phyloP scores from a whole-genome alignment of 1,140 invertebrate genomes.

The Marisa cornuarietis region DNA sequence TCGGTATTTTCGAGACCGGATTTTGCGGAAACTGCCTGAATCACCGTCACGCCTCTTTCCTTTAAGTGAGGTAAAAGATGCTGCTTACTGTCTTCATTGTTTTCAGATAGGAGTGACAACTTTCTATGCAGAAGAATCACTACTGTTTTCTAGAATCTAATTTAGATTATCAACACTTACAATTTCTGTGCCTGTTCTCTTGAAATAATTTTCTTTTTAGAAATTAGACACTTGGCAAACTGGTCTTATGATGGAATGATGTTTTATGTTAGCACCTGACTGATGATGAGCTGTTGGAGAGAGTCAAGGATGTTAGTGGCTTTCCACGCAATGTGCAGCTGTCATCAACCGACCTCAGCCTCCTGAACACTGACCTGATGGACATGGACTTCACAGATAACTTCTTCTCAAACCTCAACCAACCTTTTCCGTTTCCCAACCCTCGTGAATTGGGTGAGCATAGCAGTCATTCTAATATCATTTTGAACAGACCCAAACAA shows the following conservation, averaged over 20 bases:
- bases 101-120: too few species aligned
- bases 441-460: conserved; percentile 90
- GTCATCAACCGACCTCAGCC: conserved; percentile 46
- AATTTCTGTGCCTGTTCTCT: too few species aligned
- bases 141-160: too few species aligned
- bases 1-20: conserved; percentile 80
- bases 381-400: conserved; percentile 87
- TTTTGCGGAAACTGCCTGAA: conserved; percentile 24
- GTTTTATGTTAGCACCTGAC: not conserved
- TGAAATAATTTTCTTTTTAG: not conserved
- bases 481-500: too few species aligned
- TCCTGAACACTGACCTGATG: conserved; percentile 48
- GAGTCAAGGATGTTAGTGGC: conserved; percentile 35
- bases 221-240: not conserved
- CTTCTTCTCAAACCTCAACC: conserved; percentile 73
- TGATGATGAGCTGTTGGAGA: conserved; percentile 39
- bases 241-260: not conserved
- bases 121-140: too few species aligned
- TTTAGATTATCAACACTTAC: too few species aligned
- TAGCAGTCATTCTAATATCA: too few species aligned
- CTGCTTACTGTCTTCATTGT: too few species aligned
- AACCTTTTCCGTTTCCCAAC: conserved; percentile 96
- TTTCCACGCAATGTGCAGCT: conserved; percentile 35
- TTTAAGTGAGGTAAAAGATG: conserved; percentile 1
- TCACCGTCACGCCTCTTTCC: not conserved